Conservation (phyloP, 2,113 vertebrate species). For the Sitta europaea region DNA sequence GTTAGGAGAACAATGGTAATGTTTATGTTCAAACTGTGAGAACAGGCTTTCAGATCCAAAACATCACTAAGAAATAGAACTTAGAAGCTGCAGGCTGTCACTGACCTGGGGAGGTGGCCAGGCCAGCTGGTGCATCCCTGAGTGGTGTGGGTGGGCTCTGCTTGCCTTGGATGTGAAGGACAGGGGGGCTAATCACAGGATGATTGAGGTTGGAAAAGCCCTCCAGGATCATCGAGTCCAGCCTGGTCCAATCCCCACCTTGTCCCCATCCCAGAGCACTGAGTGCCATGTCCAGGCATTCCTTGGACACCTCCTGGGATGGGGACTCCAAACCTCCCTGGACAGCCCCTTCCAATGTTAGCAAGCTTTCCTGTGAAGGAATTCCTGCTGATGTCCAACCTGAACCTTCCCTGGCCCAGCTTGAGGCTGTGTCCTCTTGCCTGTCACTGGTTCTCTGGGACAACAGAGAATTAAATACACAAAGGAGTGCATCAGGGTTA, state of each 20-base stretch:
- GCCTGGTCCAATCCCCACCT: fast-evolving
- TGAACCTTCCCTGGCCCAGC: neutral
- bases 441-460: neutral
- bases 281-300: neutral
- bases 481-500: neutral
- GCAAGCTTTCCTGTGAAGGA: neutral
- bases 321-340: neutral
- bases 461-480: neutral
- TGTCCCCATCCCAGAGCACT: neutral
- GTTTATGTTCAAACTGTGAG: too few relatives aligned
- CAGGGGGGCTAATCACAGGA: neutral
- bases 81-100: too few relatives aligned
- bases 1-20: too few relatives aligned
- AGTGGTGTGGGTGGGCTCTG: neutral
- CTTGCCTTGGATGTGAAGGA: fast-evolving
- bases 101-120: neutral
- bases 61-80: too few relatives aligned
- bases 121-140: neutral
- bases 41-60: too few relatives aligned
- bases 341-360: neutral
- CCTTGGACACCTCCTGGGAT: neutral
- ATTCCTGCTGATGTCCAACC: neutral
- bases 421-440: neutral
- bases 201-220: neutral
- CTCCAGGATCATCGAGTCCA: fast-evolving